Percentiles rank a stretch among this genome's conserved stretches.
Conservation (phyloP, 2,888 invertebrate species). For the Chrysopilus asiliformis region DNA sequence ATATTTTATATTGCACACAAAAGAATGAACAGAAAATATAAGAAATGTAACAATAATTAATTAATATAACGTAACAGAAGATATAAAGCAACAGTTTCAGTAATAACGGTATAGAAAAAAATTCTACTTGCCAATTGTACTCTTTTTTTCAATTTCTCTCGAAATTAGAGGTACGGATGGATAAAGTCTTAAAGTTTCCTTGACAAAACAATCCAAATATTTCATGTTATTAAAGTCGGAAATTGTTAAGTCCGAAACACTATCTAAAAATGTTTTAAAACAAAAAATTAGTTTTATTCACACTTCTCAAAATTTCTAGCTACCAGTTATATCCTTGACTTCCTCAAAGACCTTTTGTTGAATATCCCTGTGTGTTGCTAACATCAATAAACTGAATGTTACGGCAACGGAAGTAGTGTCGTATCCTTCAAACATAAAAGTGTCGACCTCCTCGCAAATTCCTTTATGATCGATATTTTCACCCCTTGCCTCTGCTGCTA, state of each 20-base stretch:
- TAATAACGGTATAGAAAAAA: too few species aligned
- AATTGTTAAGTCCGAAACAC: constrained; percentile 15
- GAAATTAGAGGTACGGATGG: constrained; percentile 52
- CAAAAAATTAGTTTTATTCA: neutral
- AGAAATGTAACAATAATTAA: too few species aligned
- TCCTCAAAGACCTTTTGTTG: constrained; percentile 25
- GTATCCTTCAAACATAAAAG: constrained; percentile 52
- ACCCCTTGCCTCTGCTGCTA: constrained; percentile 44
- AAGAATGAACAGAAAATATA: too few species aligned
- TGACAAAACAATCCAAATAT: constrained; percentile 48
- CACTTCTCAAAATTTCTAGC: neutral
- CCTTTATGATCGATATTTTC: constrained; percentile 41
- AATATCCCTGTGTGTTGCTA: constrained; percentile 24
- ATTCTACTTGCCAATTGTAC: constrained; percentile 43
- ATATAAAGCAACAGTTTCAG: too few species aligned
- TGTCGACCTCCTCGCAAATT: constrained; percentile 54
- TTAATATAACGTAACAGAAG: too few species aligned
- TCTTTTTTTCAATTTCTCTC: constrained; percentile 40
- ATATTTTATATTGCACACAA: too few species aligned
- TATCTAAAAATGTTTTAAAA: constrained; percentile 15
- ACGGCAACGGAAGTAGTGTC: constrained; percentile 29
- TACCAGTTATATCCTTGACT: constrained; percentile 20
- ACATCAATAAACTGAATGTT: constrained; percentile 21
- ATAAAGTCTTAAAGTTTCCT: constrained; percentile 48
- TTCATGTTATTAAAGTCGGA: constrained; percentile 21